These are phyloP conservation scores for Drosophila colorata DNA, from an alignment of 2,888 invertebrate genomes.

Conservation along the genomic window DNA sequence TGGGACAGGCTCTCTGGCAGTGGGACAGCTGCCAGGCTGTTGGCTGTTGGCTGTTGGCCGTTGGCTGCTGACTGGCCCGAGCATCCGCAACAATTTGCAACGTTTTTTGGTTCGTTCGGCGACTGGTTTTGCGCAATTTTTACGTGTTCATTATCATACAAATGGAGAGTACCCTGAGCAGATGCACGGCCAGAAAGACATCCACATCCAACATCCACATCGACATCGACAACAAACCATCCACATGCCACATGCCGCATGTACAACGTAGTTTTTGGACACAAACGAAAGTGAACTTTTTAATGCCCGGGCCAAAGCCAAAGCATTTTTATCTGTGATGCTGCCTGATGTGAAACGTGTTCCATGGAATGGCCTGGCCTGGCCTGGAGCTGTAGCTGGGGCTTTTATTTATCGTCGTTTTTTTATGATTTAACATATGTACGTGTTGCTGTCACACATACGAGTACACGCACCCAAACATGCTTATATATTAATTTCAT, in stretches of 20 bases:
- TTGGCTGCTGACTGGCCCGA: not conserved
- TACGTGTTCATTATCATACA: conserved; percentile 78
- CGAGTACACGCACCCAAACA: conserved; percentile 54
- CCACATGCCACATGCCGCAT: conserved; percentile 26
- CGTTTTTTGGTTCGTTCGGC: conserved; percentile 66
- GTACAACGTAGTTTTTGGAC: conserved; percentile 59
- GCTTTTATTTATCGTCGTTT: conserved; percentile 70
- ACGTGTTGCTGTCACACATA: conserved; percentile 71
- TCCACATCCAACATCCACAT: conserved; percentile 7
- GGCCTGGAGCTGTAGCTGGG: conserved; percentile 32
- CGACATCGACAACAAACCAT: conserved; percentile 3
- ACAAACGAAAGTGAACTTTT: conserved; percentile 80
- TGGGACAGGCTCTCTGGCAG: conserved; percentile 35
- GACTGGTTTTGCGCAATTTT: conserved; percentile 73
- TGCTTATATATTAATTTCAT: conserved; percentile 78
- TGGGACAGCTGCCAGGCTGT: conserved; percentile 36
- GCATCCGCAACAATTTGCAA: conserved; percentile 77
- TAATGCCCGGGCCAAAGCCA: conserved; percentile 65
- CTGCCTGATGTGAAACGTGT: conserved; percentile 68
- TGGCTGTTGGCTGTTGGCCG: conserved; percentile 4
- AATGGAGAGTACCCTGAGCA: conserved; percentile 55
- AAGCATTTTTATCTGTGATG: conserved; percentile 63
- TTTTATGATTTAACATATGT: conserved; percentile 78
- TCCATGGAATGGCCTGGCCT: conserved; percentile 58
- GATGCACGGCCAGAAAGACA: conserved; percentile 40